Percentiles rank a stretch among this genome's conserved stretches.
phyloP scores from a whole-genome alignment of 2,113 vertebrate genomes.

The chimpanzee (Pan troglodytes) region NHGRI_mPanTro3-v2.1_pri NC_072409.2:62887501-62888000 shows the following conservation, averaged over 20 bases:
- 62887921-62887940: not conserved
- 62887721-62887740: not conserved
- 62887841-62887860: not conserved
- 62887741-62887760: not conserved
- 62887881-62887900: not conserved
- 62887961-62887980: not conserved
- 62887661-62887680: not conserved
- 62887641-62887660: not conserved
- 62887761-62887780: not conserved
- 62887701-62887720: not conserved
- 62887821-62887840: not conserved
- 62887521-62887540: conserved; percentile 16
- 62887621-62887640: not conserved
- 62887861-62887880: not conserved
- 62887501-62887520: not conserved
- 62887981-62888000: not conserved
- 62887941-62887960: not conserved
- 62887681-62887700: not conserved
- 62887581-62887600: conserved; percentile 21
- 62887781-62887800: not conserved
- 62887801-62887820: not conserved
- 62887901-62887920: not conserved
- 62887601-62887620: not conserved
- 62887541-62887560: conserved; percentile 10
- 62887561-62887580: not conserved